These are phyloP conservation scores for Picathartes gymnocephalus DNA, from an alignment of 2,113 vertebrate genomes.

Conservation along the genomic window DNA sequence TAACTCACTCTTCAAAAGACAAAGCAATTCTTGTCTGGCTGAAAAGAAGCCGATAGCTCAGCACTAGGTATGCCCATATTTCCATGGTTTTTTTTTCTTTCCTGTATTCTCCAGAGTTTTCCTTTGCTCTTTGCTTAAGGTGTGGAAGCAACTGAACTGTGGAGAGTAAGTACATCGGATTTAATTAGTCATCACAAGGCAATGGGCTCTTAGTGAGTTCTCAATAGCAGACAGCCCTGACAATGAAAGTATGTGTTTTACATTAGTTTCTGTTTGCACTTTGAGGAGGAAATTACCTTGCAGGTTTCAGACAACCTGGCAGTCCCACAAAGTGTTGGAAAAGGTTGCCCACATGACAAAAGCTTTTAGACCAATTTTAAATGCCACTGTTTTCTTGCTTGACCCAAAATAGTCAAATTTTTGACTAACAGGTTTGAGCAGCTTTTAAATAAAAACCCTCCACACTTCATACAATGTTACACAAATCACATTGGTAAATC, in stretches of 20 bases:
- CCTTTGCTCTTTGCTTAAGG: slow-evolving; percentile 18
- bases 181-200: slow-evolving; percentile 17
- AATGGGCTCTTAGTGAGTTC: not conserved
- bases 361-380: not conserved
- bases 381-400: not conserved
- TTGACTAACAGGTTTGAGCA: not conserved
- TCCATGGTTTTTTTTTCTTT: not conserved
- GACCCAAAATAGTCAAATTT: not conserved
- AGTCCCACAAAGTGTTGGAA: not conserved
- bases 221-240: not conserved
- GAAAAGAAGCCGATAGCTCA: not conserved
- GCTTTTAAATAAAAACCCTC: not conserved
- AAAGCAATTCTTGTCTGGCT: not conserved
- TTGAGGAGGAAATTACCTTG: not conserved
- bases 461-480: not conserved
- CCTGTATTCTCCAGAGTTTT: not conserved
- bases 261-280: not conserved
- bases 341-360: not conserved
- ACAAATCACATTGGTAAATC: not conserved
- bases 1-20: not conserved
- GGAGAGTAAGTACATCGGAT: slow-evolving; percentile 4
- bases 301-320: not conserved
- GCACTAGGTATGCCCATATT: not conserved
- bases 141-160: slow-evolving; percentile 21
- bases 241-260: not conserved